These are phyloP conservation scores for Sterna hirundo DNA, from an alignment of 2,113 vertebrate species.

Conservation along the genomic window DNA sequence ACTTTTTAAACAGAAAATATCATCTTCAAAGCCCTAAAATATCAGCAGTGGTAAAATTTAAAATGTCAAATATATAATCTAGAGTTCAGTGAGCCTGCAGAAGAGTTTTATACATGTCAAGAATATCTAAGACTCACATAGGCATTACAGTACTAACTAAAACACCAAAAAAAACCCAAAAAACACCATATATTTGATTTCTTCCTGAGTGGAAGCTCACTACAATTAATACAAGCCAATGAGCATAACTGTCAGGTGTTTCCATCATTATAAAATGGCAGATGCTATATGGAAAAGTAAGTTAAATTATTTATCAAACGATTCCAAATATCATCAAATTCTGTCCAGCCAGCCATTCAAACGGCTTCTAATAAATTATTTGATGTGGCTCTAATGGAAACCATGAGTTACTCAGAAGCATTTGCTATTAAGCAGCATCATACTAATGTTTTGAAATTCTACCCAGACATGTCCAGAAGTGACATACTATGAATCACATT, in stretches of 20 bases:
- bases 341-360: background rate
- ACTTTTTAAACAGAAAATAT: background rate
- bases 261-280: background rate
- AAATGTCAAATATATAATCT: background rate
- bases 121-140: background rate
- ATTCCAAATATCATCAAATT: slow-evolving; percentile 44
- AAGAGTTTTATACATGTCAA: background rate
- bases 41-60: background rate
- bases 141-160: background rate
- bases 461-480: background rate
- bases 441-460: slow-evolving; percentile 21
- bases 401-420: background rate
- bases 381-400: background rate
- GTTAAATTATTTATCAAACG: slow-evolving; percentile 34
- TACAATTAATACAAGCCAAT: background rate
- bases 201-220: background rate
- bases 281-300: background rate
- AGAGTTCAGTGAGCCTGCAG: background rate
- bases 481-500: background rate
- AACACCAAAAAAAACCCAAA: background rate
- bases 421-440: background rate
- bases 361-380: background rate
- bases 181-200: background rate
- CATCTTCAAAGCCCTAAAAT: background rate
- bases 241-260: background rate